A percentile compares a stretch with the other conserved stretches of the same genome.
Conservation (phyloP, 2,113 vertebrate genomes). For the human region GRCh38 chr6:134407001-134407500, state of each 20-base stretch:
- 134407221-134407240: slow-evolving; percentile 40
- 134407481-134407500: background rate
- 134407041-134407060: background rate
- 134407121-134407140: background rate
- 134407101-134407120: background rate
- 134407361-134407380: background rate
- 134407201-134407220: background rate
- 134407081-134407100: slow-evolving; percentile 19
- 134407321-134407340: background rate
- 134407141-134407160: background rate
- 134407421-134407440: background rate
- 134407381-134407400: background rate
- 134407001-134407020: accelerated
- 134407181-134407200: background rate
- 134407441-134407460: background rate
- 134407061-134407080: background rate
- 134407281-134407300: background rate
- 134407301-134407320: background rate
- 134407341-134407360: background rate
- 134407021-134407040: background rate
- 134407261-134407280: background rate
- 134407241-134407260: slow-evolving; percentile 54
- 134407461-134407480: background rate
- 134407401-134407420: background rate
- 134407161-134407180: background rate